Evolutionary conservation across 2,888 invertebrate species (phyloP), one percentile per base, ranked within the genome.

Genomic region (Globia sparganii): DNA sequence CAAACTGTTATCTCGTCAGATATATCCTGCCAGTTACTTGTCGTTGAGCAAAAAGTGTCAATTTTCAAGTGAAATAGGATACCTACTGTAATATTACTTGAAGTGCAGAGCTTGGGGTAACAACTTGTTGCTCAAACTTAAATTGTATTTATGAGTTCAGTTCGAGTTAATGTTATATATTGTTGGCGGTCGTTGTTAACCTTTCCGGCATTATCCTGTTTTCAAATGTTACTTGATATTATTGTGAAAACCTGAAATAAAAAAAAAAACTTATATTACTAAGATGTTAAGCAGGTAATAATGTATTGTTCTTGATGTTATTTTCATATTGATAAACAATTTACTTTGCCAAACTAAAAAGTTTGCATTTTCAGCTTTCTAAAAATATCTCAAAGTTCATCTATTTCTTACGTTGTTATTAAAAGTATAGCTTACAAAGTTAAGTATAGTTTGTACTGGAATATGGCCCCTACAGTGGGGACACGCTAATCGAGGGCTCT

Each of bases 111-210:
- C 72, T 72, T 40, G 62, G 67, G 74, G 31, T 43, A 74, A 37
- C 81, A 40, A 84, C 85, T 80, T 84, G 85, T 84, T 83, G 83
- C 85, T 58, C 69, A 28, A 72, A 49, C n/a, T 68, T 62, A 61
- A 61, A 49, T 40, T 66, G 5, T 67, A 67, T 71, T 71, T n/a
- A 58, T 28, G 31, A 49, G 28, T 40, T 74, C 58, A 65, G 53
- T 46, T 49, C 1, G 21, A 1, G 28, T 31, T 11, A 18, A 21
- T 34, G 25, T 62, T 40, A 43, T 37, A 8, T 46, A 15, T 28
- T 43, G 43, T 43, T 58, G 18, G 9, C 9, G 6, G 13, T 31
- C 21, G 28, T 43, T 34, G 43, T 43, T 43, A 25, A 66, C 18
- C 28, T 59, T 34, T 25, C 49, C 31, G 18, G 15, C 6, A 28